A percentile compares a stretch with the other conserved stretches of the same genome.
phyloP scores from a whole-genome alignment of 2,797 vertebrate species.

The Oryzias sinensis region DNA sequence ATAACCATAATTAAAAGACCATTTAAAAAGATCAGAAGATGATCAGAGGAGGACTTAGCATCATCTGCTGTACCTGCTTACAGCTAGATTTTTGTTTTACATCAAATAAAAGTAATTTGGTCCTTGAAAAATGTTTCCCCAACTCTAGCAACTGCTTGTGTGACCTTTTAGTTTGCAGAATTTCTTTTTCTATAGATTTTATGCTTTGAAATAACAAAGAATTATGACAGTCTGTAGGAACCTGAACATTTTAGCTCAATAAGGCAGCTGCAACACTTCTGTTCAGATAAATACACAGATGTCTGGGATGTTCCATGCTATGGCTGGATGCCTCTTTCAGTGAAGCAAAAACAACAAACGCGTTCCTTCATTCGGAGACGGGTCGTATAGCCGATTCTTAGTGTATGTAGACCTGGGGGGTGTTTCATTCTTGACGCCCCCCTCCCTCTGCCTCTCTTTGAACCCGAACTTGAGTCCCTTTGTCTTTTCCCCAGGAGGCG shows the following conservation, averaged over 20 bases:
- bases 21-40: too few relatives aligned
- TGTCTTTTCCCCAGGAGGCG: slow-evolving; percentile 89
- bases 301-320: background rate
- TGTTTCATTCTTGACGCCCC: slow-evolving; percentile 43
- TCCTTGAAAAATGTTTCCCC: too few relatives aligned
- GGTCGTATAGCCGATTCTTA: slow-evolving; percentile 5
- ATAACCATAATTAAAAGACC: too few relatives aligned
- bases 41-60: too few relatives aligned
- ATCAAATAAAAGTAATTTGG: too few relatives aligned
- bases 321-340: slow-evolving; percentile 4
- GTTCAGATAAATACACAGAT: background rate
- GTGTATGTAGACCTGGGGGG: slow-evolving; percentile 30
- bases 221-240: too few relatives aligned
- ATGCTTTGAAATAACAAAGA: too few relatives aligned
- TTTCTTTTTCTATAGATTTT: too few relatives aligned
- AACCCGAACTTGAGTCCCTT: slow-evolving; percentile 75
- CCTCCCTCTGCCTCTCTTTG: slow-evolving; percentile 40
- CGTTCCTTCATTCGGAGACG: slow-evolving; percentile 6
- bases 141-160: too few relatives aligned
- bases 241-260: background rate
- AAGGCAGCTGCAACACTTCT: background rate
- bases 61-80: too few relatives aligned
- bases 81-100: too few relatives aligned
- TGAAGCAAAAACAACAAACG: background rate
- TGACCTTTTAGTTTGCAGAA: too few relatives aligned